phyloP scores from a whole-genome alignment of 1,140 invertebrate genomes.

The Procambarus clarkii region DNA sequence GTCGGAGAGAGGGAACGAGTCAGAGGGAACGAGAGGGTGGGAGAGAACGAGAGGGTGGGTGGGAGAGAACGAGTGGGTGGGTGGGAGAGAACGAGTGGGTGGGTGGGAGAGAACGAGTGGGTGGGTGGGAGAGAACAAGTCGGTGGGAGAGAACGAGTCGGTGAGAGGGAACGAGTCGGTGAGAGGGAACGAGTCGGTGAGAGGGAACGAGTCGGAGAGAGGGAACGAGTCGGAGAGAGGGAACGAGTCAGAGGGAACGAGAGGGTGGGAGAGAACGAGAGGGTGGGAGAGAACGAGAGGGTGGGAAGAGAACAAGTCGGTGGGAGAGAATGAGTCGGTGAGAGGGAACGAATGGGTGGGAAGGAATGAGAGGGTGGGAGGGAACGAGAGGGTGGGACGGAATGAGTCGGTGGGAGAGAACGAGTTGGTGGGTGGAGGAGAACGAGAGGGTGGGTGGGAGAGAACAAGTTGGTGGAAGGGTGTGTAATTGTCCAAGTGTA shows the following conservation, averaged over 20 bases:
- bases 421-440: too few relatives aligned
- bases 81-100: background rate
- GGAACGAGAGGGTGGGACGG: too few relatives aligned
- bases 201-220: background rate
- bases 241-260: background rate
- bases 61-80: background rate
- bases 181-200: background rate
- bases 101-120: too few relatives aligned
- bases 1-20: background rate
- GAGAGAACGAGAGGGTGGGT: background rate
- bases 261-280: background rate
- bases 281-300: background rate
- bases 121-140: too few relatives aligned
- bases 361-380: too few relatives aligned
- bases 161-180: background rate
- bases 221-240: background rate
- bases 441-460: too few relatives aligned
- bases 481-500: too few relatives aligned
- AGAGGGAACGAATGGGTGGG: too few relatives aligned
- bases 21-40: background rate
- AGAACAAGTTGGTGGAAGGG: too few relatives aligned
- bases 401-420: too few relatives aligned
- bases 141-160: slow-evolving; percentile 19
- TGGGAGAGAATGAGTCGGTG: too few relatives aligned
- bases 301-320: background rate